phyloP scores from a whole-genome alignment of 2,113 vertebrate species.

The Meleagris gallopavo region DNA sequence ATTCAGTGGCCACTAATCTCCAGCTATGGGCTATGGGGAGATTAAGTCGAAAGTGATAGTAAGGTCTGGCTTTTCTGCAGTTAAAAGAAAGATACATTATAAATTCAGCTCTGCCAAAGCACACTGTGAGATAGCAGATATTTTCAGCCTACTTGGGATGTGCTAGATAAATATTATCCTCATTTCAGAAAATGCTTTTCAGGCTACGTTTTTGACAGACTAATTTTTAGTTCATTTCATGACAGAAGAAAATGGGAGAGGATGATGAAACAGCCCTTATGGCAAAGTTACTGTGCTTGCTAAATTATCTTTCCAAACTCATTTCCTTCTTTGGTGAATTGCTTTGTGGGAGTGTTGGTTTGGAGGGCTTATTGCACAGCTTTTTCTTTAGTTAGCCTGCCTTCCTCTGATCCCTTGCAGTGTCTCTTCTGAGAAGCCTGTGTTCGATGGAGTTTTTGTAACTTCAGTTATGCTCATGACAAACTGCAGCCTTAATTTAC shows the following conservation, averaged over 20 bases:
- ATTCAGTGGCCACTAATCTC: background rate
- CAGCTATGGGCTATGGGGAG: background rate
- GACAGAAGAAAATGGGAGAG: background rate
- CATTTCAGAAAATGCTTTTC: background rate
- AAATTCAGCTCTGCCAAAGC: background rate
- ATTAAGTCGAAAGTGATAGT: background rate
- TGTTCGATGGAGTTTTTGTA: background rate
- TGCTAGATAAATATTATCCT: background rate
- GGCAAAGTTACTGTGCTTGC: background rate
- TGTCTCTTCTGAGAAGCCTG: background rate
- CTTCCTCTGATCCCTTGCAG: background rate
- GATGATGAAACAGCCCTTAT: background rate
- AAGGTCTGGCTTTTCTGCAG: background rate
- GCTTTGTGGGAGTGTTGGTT: background rate
- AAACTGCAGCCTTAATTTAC: background rate
- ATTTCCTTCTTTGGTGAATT: background rate
- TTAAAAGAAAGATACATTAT: background rate
- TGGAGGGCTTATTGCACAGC: background rate
- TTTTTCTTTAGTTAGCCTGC: background rate
- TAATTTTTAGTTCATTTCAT: background rate
- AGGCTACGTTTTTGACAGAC: background rate
- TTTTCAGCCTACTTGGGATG: background rate
- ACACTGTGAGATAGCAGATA: background rate
- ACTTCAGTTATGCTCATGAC: background rate
- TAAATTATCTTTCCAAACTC: background rate